These are phyloP conservation scores for Tachuris rubrigastra DNA, from an alignment of 2,113 vertebrate genomes.

Conservation along the genomic window DNA sequence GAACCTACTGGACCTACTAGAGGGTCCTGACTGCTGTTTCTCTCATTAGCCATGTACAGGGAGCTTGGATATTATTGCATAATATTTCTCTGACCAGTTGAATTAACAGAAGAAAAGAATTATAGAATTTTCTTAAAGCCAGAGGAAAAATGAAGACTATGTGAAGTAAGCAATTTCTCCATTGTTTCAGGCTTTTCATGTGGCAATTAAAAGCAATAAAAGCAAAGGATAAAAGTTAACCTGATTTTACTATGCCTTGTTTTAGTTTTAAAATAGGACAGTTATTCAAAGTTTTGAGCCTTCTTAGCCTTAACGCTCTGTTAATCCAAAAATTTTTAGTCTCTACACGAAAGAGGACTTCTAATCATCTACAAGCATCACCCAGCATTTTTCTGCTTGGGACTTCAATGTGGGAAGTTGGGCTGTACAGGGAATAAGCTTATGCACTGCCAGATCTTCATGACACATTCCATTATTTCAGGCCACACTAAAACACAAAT, in stretches of 20 bases:
- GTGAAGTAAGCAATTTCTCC: not conserved
- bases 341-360: not conserved
- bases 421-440: not conserved
- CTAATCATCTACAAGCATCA: not conserved
- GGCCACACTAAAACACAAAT: not conserved
- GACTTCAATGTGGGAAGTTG: not conserved
- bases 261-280: conserved; percentile 30
- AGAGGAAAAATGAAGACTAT: not conserved
- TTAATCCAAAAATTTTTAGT: not conserved
- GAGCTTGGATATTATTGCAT: not conserved
- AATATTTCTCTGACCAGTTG: not conserved
- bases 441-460: not conserved
- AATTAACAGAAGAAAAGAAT: conserved; percentile 30
- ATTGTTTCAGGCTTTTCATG: not conserved
- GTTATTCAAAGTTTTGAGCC: not conserved
- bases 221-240: conserved; percentile 1
- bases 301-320: not conserved
- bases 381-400: not conserved
- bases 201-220: not conserved
- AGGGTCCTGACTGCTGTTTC: not conserved
- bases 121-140: not conserved
- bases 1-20: not conserved
- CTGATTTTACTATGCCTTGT: not conserved
- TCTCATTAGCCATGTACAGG: not conserved
- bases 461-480: not conserved